Evolutionary conservation across 2,888 invertebrate genomes (phyloP).

Genomic region (Byasa hedistus): DNA sequence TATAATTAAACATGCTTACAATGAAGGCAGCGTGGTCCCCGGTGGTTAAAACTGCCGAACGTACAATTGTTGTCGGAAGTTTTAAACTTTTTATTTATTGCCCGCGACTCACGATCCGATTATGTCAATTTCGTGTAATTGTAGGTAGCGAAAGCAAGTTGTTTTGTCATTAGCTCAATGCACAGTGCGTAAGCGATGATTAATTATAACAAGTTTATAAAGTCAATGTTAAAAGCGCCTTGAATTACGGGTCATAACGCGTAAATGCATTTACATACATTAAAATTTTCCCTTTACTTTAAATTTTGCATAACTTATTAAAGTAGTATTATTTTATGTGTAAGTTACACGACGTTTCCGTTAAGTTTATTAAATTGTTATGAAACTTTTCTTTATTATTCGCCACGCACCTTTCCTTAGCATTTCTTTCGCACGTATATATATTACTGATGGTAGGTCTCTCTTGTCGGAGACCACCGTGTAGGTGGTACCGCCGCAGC

Average conservation of each 20-base stretch:
- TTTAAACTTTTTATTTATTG: constrained; percentile 19
- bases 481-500: too few relatives aligned
- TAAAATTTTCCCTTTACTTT: not conserved
- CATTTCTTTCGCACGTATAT: too few relatives aligned
- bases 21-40: constrained; percentile 10
- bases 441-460: too few relatives aligned
- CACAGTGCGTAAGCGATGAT: not conserved
- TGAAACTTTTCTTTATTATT: too few relatives aligned
- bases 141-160: constrained; percentile 3
- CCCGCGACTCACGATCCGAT: not conserved
- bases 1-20: constrained; percentile 21
- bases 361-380: too few relatives aligned
- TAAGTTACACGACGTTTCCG: too few relatives aligned
- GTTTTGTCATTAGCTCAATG: constrained; percentile 11
- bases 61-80: constrained; percentile 15
- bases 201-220: not conserved
- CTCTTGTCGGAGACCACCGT: too few relatives aligned
- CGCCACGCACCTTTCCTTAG: too few relatives aligned
- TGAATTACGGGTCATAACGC: not conserved
- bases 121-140: constrained; percentile 12
- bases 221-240: not conserved
- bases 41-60: constrained; percentile 9
- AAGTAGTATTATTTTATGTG: too few relatives aligned
- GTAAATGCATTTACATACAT: not conserved
- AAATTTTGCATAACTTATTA: too few relatives aligned